Evolutionary conservation across 2,113 vertebrate genomes (phyloP).

Genomic region (Ctenomys sociabilis): DNA sequence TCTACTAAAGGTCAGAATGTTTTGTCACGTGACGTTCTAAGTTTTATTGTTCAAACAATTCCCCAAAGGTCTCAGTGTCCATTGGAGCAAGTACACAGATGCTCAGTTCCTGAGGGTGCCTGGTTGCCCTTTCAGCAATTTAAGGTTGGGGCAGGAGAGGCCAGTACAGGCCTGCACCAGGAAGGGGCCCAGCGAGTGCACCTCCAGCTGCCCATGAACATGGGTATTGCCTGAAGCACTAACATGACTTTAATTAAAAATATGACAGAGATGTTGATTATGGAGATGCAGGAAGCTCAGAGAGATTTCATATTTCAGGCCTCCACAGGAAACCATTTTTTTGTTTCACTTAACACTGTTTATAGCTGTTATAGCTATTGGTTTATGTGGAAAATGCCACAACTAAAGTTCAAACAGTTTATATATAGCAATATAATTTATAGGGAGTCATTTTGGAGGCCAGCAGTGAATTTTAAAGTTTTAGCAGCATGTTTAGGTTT

Average conservation of each 20-base stretch:
- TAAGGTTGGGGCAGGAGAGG: background rate
- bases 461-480: conserved; percentile 70
- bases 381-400: conserved; percentile 70
- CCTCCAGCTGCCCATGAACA: background rate
- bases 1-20: background rate
- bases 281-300: conserved; percentile 43
- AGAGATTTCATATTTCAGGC: conserved; percentile 57
- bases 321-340: conserved; percentile 62
- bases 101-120: background rate
- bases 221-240: conserved; percentile 44
- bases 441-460: conserved; percentile 65
- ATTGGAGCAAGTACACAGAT: background rate
- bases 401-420: conserved; percentile 59
- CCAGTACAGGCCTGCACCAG: fast-evolving
- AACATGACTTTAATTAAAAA: conserved; percentile 51
- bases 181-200: background rate
- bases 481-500: conserved; percentile 26
- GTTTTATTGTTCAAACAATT: background rate
- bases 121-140: background rate
- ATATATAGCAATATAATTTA: conserved; percentile 12
- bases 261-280: conserved; percentile 43
- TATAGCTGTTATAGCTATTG: conserved; percentile 76
- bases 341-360: conserved; percentile 76
- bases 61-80: background rate
- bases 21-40: background rate